phyloP scores from a whole-genome alignment of 2,797 vertebrate species.

The Ctenochaetus hawaiiensis region DNA sequence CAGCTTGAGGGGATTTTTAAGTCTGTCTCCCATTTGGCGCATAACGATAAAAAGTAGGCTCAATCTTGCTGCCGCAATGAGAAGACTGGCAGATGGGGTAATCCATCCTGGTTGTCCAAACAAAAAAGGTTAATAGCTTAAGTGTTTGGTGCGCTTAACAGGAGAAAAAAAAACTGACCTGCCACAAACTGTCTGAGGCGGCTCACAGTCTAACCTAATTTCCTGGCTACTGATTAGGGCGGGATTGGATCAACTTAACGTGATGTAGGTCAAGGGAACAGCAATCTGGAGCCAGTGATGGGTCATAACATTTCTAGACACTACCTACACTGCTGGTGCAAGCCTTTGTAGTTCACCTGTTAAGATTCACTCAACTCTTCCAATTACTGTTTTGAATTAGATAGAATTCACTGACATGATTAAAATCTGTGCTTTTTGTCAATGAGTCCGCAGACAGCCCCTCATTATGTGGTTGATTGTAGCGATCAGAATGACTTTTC shows the following conservation, averaged over 20 bases:
- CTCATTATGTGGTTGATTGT: neutral
- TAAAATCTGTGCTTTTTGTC: slow-evolving; percentile 13
- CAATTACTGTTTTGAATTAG: slow-evolving; percentile 29
- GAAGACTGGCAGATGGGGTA: slow-evolving; percentile 55
- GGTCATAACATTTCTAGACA: slow-evolving; percentile 48
- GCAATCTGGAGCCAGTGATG: slow-evolving; percentile 47
- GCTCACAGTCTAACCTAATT: slow-evolving; percentile 68
- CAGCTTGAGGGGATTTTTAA: slow-evolving; percentile 50
- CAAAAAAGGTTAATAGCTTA: slow-evolving; percentile 80
- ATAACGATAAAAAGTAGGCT: slow-evolving; percentile 62
- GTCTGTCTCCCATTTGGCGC: slow-evolving; percentile 39
- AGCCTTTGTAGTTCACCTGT: slow-evolving; percentile 19
- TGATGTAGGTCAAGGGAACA: slow-evolving; percentile 58
- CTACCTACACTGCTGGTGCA: slow-evolving; percentile 22
- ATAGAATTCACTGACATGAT: slow-evolving; percentile 6
- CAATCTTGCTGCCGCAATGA: slow-evolving; percentile 55
- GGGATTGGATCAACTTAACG: slow-evolving; percentile 60
- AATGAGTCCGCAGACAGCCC: slow-evolving; percentile 25
- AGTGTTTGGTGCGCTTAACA: slow-evolving; percentile 72
- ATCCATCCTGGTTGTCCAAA: slow-evolving; percentile 69
- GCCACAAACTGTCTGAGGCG: slow-evolving; percentile 62
- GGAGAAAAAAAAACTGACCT: slow-evolving; percentile 62
- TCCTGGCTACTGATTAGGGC: slow-evolving; percentile 65
- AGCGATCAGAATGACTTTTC: slow-evolving; percentile 24
- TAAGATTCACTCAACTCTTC: slow-evolving; percentile 8